Evolutionary conservation across 2,113 vertebrate genomes (phyloP), one percentile per base, ranked within the genome.

Genomic region (Thymallus thymallus): DNA sequence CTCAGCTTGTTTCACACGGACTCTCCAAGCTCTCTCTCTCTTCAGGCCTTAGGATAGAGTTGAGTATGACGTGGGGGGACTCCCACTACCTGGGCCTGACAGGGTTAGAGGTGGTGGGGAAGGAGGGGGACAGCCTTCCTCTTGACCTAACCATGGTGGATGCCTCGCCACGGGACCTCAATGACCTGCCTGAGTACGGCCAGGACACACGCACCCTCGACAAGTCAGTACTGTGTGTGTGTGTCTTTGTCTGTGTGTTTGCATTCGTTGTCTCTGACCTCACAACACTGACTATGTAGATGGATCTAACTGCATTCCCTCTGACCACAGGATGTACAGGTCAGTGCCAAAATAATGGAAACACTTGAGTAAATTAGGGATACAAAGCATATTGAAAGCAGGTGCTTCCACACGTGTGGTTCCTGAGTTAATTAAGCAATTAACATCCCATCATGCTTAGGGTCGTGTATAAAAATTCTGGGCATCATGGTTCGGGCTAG

Each of bases 21-120:
- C 14, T 55, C 62, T 64, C 62, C 9, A 41, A 41, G 35, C 2
- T 41, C 35, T 10, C 9, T 41, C 35, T 41, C 68, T 10, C 75
- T 67, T 1, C 78, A 99, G 98, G 92, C 79, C 91, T 99, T 71
- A 93, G 93, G 13, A 84, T 99, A 78, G 95, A 95, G 75, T 92
- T 99, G 75, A 88, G 92, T 0, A 79, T 91, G 69, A 96, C 97
- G 0, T 99, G 97, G 98, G 97, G 98, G 0, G 96, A 99, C 80
- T 85, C 82, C 29, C 94, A 98, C 79, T 98, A 96, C 87, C 84
- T 98, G 74, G 97, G 98, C 2, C 89, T 99, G 86, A 96, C 98
- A 0, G 96, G 96, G 80, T 84, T 99, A 75, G 97, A 99, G 85
- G 90, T 98, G 79, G 95, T 99, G 64, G 94, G 95, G 51, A 94